phyloP scores from a whole-genome alignment of 92 coral and sea anemone species.

The Chrysogorgia sp. region DNA sequence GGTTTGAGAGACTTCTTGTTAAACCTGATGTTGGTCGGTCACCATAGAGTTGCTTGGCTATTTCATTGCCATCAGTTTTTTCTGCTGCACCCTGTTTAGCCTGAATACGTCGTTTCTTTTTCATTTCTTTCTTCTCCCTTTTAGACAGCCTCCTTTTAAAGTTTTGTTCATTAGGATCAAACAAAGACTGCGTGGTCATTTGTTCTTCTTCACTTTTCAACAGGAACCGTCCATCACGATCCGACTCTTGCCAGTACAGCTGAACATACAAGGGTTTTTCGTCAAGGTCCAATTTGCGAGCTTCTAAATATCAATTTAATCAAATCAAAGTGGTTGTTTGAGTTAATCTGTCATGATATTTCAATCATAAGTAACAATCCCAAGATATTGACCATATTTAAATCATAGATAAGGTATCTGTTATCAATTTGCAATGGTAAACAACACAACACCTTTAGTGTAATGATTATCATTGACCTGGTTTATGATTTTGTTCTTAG shows the following conservation, averaged over 20 bases:
- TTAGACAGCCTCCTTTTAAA: constrained; percentile 82
- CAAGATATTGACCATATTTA: too few species aligned
- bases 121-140: constrained; percentile 85
- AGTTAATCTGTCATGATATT: background rate
- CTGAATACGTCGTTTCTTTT: constrained; percentile 72
- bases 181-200: constrained; percentile 74
- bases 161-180: constrained; percentile 66
- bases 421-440: too few species aligned
- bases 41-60: constrained; percentile 81
- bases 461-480: too few species aligned
- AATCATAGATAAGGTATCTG: too few species aligned
- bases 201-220: constrained; percentile 88
- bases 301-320: constrained; percentile 49
- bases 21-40: constrained; percentile 89
- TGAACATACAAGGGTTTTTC: constrained; percentile 84
- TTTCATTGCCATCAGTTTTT: constrained; percentile 63
- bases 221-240: constrained; percentile 94
- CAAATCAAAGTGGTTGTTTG: background rate
- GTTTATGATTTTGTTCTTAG: too few species aligned
- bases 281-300: constrained; percentile 64
- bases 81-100: constrained; percentile 58
- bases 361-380: too few species aligned
- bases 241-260: constrained; percentile 84
- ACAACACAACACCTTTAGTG: too few species aligned
- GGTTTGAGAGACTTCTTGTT: constrained; percentile 91